phyloP scores from a whole-genome alignment of 2,888 invertebrate species.

The Rhimphoctona megacephalus region DNA sequence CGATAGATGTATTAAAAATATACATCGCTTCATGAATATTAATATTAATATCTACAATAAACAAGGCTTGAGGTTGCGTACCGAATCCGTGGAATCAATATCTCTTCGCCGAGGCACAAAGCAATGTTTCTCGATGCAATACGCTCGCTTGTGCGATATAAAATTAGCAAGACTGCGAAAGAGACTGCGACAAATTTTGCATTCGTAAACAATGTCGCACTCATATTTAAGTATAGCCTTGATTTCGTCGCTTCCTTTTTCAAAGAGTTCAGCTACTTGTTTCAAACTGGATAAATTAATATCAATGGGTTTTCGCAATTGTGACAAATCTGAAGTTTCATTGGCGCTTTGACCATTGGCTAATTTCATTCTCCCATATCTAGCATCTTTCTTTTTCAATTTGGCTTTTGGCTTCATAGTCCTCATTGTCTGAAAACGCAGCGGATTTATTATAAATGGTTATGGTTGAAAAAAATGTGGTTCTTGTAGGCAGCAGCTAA shows the following conservation, averaged over 20 bases:
- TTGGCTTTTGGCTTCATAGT: conserved; percentile 74
- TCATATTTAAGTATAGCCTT: conserved; percentile 89
- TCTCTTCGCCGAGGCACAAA: conserved; percentile 85
- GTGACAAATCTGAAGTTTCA: conserved; percentile 79
- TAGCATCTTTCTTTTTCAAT: conserved; percentile 72
- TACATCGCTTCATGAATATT: background rate
- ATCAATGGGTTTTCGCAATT: conserved; percentile 88
- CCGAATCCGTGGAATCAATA: background rate
- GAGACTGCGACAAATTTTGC: conserved; percentile 93
- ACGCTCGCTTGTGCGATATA: conserved; percentile 94
- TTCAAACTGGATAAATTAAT: conserved; percentile 90
- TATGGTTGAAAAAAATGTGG: background rate
- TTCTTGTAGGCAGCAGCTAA: background rate
- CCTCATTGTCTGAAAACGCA: conserved; percentile 61
- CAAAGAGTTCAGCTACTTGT: conserved; percentile 90
- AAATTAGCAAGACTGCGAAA: conserved; percentile 95
- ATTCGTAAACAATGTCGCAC: conserved; percentile 96
- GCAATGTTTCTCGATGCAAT: conserved; percentile 89
- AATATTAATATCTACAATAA: background rate
- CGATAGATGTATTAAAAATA: background rate
- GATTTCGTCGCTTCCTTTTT: conserved; percentile 92
- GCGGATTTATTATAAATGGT: background rate
- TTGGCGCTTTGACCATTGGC: conserved; percentile 42
- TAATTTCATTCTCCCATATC: conserved; percentile 72
- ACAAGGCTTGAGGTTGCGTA: background rate